Evolutionary conservation across 2,113 vertebrate species (phyloP).

Genomic region (Aix galericulata): DNA sequence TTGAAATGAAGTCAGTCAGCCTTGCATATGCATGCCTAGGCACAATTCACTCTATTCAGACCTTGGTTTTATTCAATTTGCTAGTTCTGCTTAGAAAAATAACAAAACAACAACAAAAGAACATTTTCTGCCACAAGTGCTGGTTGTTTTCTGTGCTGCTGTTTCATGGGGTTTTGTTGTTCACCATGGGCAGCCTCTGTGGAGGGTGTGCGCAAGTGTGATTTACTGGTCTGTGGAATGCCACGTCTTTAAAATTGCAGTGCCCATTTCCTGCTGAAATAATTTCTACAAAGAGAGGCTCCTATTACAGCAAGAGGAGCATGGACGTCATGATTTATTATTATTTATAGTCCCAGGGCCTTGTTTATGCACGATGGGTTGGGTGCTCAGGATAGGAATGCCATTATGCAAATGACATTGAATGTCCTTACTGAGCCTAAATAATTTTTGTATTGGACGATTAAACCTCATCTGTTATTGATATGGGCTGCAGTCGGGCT

Average conservation of each 20-base stretch:
- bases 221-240: constrained; percentile 71
- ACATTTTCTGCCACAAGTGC: neutral
- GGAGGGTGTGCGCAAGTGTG: neutral
- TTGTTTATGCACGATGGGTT: constrained; percentile 87
- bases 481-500: constrained; percentile 94
- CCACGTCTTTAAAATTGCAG: constrained; percentile 84
- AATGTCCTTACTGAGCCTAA: constrained; percentile 86
- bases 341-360: constrained; percentile 86
- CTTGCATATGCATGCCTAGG: fast-evolving
- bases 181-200: neutral
- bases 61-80: neutral
- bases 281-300: constrained; percentile 82
- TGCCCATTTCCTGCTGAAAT: constrained; percentile 84
- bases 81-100: neutral
- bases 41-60: neutral
- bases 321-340: constrained; percentile 86
- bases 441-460: constrained; percentile 94
- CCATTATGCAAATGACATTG: constrained; percentile 98
- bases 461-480: constrained; percentile 99
- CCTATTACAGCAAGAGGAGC: constrained; percentile 80
- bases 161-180: neutral
- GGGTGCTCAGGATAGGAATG: constrained; percentile 89
- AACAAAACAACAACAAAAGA: neutral
- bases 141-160: neutral
- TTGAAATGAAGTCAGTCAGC: neutral